phyloP scores from a whole-genome alignment of 2,888 invertebrate species.

The Athalia circularis region DNA sequence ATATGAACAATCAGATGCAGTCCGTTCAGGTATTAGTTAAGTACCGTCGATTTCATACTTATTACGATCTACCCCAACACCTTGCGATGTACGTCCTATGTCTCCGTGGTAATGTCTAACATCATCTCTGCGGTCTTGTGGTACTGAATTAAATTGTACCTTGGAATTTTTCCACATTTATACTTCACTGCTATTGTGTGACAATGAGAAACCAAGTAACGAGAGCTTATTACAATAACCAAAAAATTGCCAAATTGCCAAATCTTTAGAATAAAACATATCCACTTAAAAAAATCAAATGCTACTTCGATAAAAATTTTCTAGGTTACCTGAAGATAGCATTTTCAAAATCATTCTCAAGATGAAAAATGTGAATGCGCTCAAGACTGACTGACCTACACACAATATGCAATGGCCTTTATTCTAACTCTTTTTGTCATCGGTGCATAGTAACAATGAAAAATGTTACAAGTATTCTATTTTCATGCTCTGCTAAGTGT shows the following conservation, averaged over 20 bases:
- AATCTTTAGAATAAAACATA: too few species aligned
- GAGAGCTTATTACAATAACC: too few species aligned
- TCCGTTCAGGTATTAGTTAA: conserved; percentile 62
- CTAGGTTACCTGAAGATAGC: too few species aligned
- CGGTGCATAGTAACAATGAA: too few species aligned
- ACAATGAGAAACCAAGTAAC: neutral
- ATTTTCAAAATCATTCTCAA: too few species aligned
- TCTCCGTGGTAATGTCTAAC: conserved; percentile 39
- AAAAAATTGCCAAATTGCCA: too few species aligned
- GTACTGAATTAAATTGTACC: neutral
- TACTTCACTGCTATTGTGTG: neutral
- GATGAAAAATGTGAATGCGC: too few species aligned
- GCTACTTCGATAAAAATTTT: too few species aligned
- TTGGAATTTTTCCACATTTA: neutral
- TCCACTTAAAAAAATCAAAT: too few species aligned
- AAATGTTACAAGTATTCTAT: too few species aligned
- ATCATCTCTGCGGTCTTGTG: conserved; percentile 17
- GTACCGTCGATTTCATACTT: conserved; percentile 49
- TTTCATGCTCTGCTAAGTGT: neutral
- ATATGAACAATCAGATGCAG: conserved; percentile 62
- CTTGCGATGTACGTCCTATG: conserved; percentile 30
- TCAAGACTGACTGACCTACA: neutral
- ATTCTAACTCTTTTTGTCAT: neutral
- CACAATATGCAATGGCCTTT: neutral
- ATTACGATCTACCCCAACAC: conserved; percentile 37